These are phyloP conservation scores for Diarsia mendica DNA, from an alignment of 2,888 invertebrate species.

Conservation along the genomic window DNA sequence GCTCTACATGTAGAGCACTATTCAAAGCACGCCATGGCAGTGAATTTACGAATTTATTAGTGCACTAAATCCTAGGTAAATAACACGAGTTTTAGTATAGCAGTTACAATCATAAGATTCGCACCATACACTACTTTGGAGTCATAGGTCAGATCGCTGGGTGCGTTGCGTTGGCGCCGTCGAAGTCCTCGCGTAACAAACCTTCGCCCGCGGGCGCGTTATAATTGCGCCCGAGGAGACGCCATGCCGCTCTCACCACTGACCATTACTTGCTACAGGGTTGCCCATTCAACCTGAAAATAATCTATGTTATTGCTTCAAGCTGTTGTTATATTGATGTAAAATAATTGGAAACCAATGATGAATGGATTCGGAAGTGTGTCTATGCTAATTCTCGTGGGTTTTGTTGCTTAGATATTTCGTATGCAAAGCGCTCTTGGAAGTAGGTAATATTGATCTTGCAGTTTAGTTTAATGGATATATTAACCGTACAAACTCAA, in stretches of 20 bases:
- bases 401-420: neutral
- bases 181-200: slow-evolving; percentile 74
- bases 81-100: slow-evolving; percentile 49
- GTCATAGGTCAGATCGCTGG: slow-evolving; percentile 68
- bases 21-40: neutral
- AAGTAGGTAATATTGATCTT: slow-evolving; percentile 1
- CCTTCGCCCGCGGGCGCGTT: slow-evolving; percentile 77
- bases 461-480: neutral
- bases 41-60: slow-evolving; percentile 27
- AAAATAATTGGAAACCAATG: slow-evolving; percentile 41
- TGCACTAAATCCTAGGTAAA: slow-evolving; percentile 49
- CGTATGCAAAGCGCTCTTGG: neutral
- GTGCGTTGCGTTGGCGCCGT: slow-evolving; percentile 59
- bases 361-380: slow-evolving; percentile 35
- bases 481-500: neutral
- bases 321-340: slow-evolving; percentile 30
- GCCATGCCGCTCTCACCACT: slow-evolving; percentile 55
- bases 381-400: slow-evolving; percentile 16
- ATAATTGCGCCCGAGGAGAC: slow-evolving; percentile 79
- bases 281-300: slow-evolving; percentile 51
- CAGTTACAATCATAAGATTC: slow-evolving; percentile 55
- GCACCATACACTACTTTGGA: slow-evolving; percentile 40
- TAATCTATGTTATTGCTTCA: slow-evolving; percentile 55
- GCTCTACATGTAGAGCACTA: neutral
- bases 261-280: slow-evolving; percentile 60